Percentiles rank a stretch among this genome's conserved stretches.
Evolutionary conservation across 2,888 invertebrate genomes (phyloP).

Genomic region (Leptopilina drosophilae): DNA sequence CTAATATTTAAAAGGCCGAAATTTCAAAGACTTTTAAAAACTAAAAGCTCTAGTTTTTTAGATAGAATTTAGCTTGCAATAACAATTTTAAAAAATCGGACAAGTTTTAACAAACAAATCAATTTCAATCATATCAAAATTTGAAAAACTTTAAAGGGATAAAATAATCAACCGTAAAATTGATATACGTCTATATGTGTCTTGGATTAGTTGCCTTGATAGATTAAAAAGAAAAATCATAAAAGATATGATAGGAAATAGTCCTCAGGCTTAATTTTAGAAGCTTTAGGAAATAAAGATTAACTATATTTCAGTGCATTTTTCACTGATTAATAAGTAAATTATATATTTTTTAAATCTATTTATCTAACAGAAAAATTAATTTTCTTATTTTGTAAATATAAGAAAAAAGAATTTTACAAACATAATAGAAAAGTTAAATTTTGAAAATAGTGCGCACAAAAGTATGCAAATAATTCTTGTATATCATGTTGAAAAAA

Average conservation of each 20-base stretch:
- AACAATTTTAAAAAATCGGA: background rate
- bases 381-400: background rate
- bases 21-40: background rate
- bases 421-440: background rate
- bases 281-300: slow-evolving; percentile 55
- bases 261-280: slow-evolving; percentile 62
- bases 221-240: slow-evolving; percentile 55
- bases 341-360: slow-evolving; percentile 15
- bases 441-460: background rate
- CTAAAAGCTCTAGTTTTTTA: background rate
- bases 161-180: slow-evolving; percentile 14
- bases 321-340: slow-evolving; percentile 29
- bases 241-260: slow-evolving; percentile 50
- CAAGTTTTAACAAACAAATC: background rate
- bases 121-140: slow-evolving; percentile 6
- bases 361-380: slow-evolving; percentile 1
- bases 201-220: slow-evolving; percentile 71
- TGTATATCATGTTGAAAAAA: background rate
- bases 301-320: slow-evolving; percentile 38
- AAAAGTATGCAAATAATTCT: slow-evolving; percentile 5
- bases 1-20: background rate
- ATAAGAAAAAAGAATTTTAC: background rate
- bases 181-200: slow-evolving; percentile 60
- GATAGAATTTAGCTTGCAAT: background rate
- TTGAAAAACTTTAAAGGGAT: background rate